Evolutionary conservation across 2,888 invertebrate genomes (phyloP), one percentile per base, ranked within the genome.

Genomic region (Eupithecia subfuscata): DNA sequence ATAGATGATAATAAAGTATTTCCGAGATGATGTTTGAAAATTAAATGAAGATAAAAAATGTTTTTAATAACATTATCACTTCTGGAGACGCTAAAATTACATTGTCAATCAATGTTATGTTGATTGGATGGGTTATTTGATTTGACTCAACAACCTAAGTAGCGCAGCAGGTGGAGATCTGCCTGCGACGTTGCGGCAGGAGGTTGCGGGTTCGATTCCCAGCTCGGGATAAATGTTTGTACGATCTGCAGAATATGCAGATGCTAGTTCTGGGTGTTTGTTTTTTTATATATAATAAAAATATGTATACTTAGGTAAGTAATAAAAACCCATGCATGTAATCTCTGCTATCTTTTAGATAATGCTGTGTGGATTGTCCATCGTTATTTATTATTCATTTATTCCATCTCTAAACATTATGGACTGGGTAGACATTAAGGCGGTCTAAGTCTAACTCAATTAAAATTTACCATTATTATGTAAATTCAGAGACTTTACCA

Each of bases 51-150:
- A n/a, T 69, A 37, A 69, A 69, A 69, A 11, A 37, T 16, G 1
- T 11, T 30, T 25, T 67, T n/a, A 63, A 22, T 34, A 71, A n/a
- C 43, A 45, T 63, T 64, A 63, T n/a, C 43, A 43, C 43, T 65
- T 16, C 64, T 34, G 8, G 9, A n/a, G 67, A n/a, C 5, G n/a
- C 11, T 40, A 6, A n/a, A 67, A n/a, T 64, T 64, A 30, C 9
- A n/a, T 16, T 60, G 70, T 56, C 56, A 60, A 70, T 70, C 56
- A 60, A 40, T 43, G 14, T 30, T 6, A 70, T 60, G 56, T 14
- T 70, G 56, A 60, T 70, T 70, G 60, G 37, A 60, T 56, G 3
- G 30, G 11, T 22, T 45, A 64, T 63, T 63, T 45, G 45, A 45
- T 45, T 45, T 45, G 16, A 45, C 12, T 16, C 45, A 8, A 48